Percentiles rank a stretch among this genome's conserved stretches.
Evolutionary conservation across 2,113 vertebrate genomes (phyloP).

Genomic region (Peromyscus leucopus): DNA sequence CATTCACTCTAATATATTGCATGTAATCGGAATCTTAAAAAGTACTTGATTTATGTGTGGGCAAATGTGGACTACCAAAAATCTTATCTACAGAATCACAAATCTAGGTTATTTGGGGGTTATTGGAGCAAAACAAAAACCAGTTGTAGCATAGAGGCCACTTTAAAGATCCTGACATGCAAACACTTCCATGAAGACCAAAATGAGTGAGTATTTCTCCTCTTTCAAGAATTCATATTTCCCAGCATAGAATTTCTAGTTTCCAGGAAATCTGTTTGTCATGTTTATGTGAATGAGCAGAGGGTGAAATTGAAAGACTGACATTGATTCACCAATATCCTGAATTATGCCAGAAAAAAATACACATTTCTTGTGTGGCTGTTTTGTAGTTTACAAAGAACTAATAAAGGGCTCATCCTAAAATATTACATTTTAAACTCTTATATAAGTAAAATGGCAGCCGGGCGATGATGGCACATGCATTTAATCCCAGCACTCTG

Average conservation of each 20-base stretch:
- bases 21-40: neutral
- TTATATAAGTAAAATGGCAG: constrained; percentile 10
- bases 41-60: constrained; percentile 45
- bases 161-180: neutral
- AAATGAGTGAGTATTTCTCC: neutral
- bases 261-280: neutral
- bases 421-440: neutral
- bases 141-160: neutral
- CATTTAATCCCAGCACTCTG: too few relatives aligned
- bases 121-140: neutral
- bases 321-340: neutral
- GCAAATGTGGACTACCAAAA: constrained; percentile 16
- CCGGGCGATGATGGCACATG: too few relatives aligned
- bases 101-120: neutral
- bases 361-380: neutral
- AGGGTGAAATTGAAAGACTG: neutral
- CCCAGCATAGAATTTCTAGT: constrained; percentile 29
- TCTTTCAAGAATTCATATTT: neutral
- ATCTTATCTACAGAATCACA: constrained; percentile 42
- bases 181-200: neutral
- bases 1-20: neutral
- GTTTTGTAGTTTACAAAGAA: neutral
- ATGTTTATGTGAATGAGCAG: neutral
- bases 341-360: neutral
- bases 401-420: neutral